phyloP scores from a whole-genome alignment of 2,797 vertebrate species.

The Xenopus petersii region DNA sequence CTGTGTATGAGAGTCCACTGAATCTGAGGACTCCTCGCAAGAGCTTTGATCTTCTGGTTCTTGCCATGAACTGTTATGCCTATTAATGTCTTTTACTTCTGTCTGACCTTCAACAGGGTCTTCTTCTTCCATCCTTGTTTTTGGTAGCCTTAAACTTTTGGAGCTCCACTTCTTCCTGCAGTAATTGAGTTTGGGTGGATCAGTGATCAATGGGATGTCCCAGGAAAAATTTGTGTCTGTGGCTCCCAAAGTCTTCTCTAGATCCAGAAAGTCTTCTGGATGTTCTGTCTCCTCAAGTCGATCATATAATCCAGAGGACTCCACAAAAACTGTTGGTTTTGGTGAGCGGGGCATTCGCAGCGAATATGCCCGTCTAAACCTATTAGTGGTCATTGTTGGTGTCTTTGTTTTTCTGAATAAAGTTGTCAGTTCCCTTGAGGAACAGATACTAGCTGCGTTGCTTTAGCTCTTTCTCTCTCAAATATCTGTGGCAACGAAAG shows the following conservation, averaged over 20 bases:
- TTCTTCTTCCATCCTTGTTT: constrained; percentile 8
- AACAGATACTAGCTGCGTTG: not conserved
- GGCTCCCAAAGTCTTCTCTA: not conserved
- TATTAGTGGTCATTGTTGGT: constrained; percentile 24
- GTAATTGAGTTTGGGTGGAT: constrained; percentile 34
- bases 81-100: not conserved
- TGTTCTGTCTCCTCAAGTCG: constrained; percentile 26
- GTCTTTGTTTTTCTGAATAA: not conserved
- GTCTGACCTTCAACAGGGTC: not conserved
- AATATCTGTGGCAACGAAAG: not conserved
- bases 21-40: not conserved
- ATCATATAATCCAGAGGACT: constrained; percentile 26
- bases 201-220: constrained; percentile 32
- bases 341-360: constrained; percentile 31
- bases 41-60: not conserved
- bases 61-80: not conserved
- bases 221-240: constrained; percentile 28
- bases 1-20: not conserved
- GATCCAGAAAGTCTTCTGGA: constrained; percentile 12
- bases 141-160: constrained; percentile 34
- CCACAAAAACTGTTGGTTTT: constrained; percentile 25
- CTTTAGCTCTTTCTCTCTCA: not conserved
- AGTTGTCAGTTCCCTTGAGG: not conserved
- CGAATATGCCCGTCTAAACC: constrained; percentile 39
- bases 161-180: constrained; percentile 41